Conservation (phyloP, 2,797 vertebrate species). For the Hydrophis major region DNA sequence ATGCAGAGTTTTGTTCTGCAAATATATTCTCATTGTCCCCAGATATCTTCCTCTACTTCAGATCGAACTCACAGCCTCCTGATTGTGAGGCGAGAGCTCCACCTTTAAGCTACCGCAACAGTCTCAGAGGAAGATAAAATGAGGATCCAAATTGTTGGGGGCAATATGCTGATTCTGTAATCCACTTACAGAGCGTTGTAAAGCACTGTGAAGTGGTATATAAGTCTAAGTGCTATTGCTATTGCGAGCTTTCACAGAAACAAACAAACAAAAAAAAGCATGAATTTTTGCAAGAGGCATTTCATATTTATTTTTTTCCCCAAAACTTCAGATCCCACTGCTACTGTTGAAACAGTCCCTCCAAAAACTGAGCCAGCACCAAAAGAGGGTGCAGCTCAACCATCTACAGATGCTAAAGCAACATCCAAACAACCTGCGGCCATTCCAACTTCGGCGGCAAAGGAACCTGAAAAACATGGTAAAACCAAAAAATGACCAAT, state of each 20-base stretch:
- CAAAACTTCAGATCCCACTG: background rate
- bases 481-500: background rate
- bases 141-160: no score
- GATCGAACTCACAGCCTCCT: no score
- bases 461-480: background rate
- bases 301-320: background rate
- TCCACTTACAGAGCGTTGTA: no score
- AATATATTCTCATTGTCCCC: no score
- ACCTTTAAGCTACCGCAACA: no score
- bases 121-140: no score
- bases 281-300: background rate
- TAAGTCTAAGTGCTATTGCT: background rate
- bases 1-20: no score
- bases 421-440: background rate
- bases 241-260: background rate
- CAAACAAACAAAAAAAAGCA: background rate
- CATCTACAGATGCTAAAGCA: background rate
- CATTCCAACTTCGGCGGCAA: background rate
- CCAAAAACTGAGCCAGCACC: background rate
- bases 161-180: no score
- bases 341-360: background rate
- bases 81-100: no score
- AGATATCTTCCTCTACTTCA: no score
- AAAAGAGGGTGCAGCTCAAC: background rate
- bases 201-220: no score